Evolutionary conservation across 2,888 invertebrate species (phyloP), one percentile per base, ranked within the genome.

Genomic region (Pollenia labialis): DNA sequence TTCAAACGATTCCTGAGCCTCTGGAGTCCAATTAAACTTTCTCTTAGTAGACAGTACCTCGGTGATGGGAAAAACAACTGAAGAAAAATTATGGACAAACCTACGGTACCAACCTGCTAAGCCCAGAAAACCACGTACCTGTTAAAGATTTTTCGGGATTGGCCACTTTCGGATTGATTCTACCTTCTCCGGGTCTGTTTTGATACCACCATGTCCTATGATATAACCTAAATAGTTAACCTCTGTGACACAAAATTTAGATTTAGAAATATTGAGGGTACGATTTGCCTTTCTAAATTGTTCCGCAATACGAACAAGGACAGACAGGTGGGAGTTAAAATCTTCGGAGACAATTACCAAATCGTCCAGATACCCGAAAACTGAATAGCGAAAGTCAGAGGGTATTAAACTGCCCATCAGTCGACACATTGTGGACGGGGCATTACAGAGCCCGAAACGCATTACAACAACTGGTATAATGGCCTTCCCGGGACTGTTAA

Each of bases 61-160:
- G 32, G 32, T 32, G 32, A 32, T 32, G 32, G 32, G 32, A 32
- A 32, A 32, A 32, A 32, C 32, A 40, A 52, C 9, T 4, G 52
- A 18, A 52, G 18, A 72, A 48, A 68, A 68, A 14, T 71, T 71
- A 4, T n/a, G 7, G 7, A 71, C 40, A 42, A 71, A 71, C 58
- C 77, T 44, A 2, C 10, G 1, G 44, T 54, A 54, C 72, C 72
- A 72, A 0, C 56, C 71, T 1, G 74, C 60, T 40, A 74, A 10
- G 1, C 72, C 81, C 0, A 74, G 23, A 50, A 81, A 72, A 14
- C 81, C 72, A 40, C 74, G 74, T 1, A 89, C 86, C 44, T 89
- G 86, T 48, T 85, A 85, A 11, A 76, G 16, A 1, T 81, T 81
- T 10, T 69, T 84, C 10, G 88, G 88, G 4, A 71, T 12, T 0